Base-by-base conservation (phyloP, 2,888 invertebrate genomes). In the Campaea margaritaria region DNA sequence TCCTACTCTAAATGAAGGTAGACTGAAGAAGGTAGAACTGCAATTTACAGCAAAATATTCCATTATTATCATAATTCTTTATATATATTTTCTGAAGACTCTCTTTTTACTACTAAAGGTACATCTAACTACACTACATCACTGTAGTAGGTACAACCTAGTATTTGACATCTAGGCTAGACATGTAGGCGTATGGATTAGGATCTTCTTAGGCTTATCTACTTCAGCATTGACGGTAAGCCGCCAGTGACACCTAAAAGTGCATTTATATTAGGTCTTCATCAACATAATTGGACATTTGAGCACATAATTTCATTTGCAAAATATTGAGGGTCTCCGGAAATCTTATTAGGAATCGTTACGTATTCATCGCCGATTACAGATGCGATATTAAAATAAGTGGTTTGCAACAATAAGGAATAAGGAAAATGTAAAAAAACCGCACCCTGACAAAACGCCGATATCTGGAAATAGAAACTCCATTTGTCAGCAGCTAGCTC, bases 381-480 rank as follows among this genome's bases (percentile, higher is more conserved):
- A 39, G 42, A 16, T 43, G 9, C 31, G 36, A 31, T 44, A 46
- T 16, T 39, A 15, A 58, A 56, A 62, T 58, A 51, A 27, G 34
- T 51, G n/a, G 42, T 50, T 62, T 52, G 43, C 15, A 46, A 47
- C 21, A 49, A 53, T 41, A 57, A 53, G 51, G 36, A 59, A 67
- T 61, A 75, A 77, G 70, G 69, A 76, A 76, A 79, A 81, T 74
- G 68, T 67, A 70, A 77, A 81, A 84, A 85, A 89, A 88, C 89
- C 91, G 88, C 90, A 89, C 90, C 91, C 89, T 79, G 83, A 87
- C 82, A 85, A 87, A 87, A 87, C 82, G 87, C 87, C 86, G 86
- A 90, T 89, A 88, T 87, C 91, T 91, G 88, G 91, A 91, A 91
- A 91, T 91, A 91, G 91, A 91, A 87, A 89, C 91, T 90, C 91